Conservation (phyloP, 2,113 vertebrate genomes). For the Microtus pennsylvanicus region DNA sequence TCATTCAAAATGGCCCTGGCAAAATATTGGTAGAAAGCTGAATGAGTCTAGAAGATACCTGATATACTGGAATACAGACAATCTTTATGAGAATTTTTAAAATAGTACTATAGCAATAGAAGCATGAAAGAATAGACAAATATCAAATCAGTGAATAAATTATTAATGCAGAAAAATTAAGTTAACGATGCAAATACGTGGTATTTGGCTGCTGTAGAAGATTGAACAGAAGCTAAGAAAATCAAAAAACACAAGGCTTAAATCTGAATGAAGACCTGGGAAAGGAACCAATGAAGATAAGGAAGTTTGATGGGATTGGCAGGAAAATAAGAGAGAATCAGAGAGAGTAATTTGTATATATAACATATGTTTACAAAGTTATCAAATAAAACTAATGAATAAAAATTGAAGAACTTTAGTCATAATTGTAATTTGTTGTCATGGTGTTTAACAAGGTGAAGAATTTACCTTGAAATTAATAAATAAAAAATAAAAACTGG, state of each 20-base stretch:
- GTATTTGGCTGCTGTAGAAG: not conserved
- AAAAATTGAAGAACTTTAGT: not conserved
- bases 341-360: not conserved
- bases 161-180: not conserved
- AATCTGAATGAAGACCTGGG: not conserved
- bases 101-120: not conserved
- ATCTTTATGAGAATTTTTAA: slow-evolving; percentile 4
- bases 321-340: not conserved
- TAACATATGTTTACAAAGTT: not conserved
- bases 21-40: not conserved
- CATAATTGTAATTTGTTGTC: not conserved
- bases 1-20: not conserved
- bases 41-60: not conserved
- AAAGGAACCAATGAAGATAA: too few species aligned
- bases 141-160: not conserved
- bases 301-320: too few species aligned
- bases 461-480: not conserved
- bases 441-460: not conserved
- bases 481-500: not conserved
- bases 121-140: not conserved
- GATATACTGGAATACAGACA: not conserved
- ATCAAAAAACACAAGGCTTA: not conserved
- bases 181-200: not conserved
- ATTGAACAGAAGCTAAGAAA: not conserved
- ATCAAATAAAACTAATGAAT: not conserved